Evolutionary conservation across 2,888 invertebrate genomes (phyloP).

Genomic region (Pristionchus mayeri): DNA sequence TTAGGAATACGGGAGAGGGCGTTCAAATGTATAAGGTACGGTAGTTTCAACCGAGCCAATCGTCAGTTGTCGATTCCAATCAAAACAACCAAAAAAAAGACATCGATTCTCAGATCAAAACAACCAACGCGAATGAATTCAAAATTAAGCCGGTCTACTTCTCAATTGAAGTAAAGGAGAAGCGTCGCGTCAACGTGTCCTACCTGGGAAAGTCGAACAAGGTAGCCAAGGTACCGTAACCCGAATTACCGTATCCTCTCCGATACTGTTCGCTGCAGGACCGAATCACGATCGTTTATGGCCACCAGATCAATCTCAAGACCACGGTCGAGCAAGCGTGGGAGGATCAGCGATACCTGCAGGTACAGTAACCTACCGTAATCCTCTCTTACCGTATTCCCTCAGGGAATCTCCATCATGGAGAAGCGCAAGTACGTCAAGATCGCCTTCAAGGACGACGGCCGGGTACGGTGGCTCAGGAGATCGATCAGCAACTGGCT

Average conservation of each 20-base stretch:
- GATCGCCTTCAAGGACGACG: not conserved
- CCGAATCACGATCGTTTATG: not conserved
- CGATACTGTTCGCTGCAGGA: not conserved
- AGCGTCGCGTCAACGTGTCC: not conserved
- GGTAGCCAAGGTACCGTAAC: not conserved
- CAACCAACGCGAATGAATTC: not conserved
- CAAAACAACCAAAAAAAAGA: too few relatives aligned
- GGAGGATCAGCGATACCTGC: not conserved
- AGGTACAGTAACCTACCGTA: not conserved
- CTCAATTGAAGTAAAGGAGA: not conserved
- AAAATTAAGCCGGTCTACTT: constrained; percentile 13
- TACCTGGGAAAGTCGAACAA: not conserved
- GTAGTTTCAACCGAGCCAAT: not conserved
- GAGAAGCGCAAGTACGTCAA: not conserved
- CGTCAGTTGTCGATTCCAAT: not conserved
- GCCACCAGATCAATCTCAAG: not conserved
- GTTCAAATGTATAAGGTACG: not conserved
- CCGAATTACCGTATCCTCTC: too few relatives aligned
- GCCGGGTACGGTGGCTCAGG: too few relatives aligned
- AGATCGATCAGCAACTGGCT: not conserved
- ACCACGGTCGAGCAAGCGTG: constrained; percentile 2
- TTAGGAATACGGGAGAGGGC: not conserved
- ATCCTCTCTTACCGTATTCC: not conserved
- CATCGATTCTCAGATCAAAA: constrained; percentile 6
- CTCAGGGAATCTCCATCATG: too few relatives aligned